Base-by-base conservation (phyloP, 2,888 invertebrate species). In the Agrypnus murinus region DNA sequence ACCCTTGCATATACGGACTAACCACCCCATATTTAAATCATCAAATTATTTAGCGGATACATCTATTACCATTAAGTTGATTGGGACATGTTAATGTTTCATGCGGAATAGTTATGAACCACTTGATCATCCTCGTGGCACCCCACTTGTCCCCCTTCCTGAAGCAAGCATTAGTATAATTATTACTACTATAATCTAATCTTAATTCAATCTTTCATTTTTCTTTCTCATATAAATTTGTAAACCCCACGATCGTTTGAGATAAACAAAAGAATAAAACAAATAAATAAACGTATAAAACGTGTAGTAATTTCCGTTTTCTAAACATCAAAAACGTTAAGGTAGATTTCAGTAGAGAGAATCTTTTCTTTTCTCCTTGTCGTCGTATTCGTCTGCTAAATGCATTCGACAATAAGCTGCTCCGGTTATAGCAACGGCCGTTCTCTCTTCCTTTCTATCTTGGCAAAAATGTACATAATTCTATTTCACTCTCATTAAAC, bases 61-160 rank as follows among this genome's bases (percentile, higher is more conserved):
- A 80, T 80, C 82, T 83, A 84, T 84, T 84, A 84, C 81, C 82
- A 82, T 83, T 83, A 81, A 75, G 79, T 80, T 81, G 81, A 82
- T 83, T 82, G 79, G 77, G 77, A 72, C 71, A 64, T 71, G 68
- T 50, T 68, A 71, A 71, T 65, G 62, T 71, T 50, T 64, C 48
- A 40, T 67, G 32, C 50, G 36, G 19, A 60, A 69, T 43, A 64
- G 60, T 55, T 45, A 34, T 45, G 68, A 55, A 48, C 38, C 25
- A 36, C 9, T 17, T 50, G 40, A 45, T 43, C 36, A 48, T 58
- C 48, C 58, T 19, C n/a, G 34, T 25, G 38, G 38, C 7, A 50
- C 50, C 17, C 48, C 10, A 10, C n/a, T n/a, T n/a, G n/a, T n/a
- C 50, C 17, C 25, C 25, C 25, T 25, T 25, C 5, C 5, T 3